These are phyloP conservation scores for Hypocryptadius cinnamomeus DNA, from an alignment of 2,113 vertebrate species.

Conservation along the genomic window DNA sequence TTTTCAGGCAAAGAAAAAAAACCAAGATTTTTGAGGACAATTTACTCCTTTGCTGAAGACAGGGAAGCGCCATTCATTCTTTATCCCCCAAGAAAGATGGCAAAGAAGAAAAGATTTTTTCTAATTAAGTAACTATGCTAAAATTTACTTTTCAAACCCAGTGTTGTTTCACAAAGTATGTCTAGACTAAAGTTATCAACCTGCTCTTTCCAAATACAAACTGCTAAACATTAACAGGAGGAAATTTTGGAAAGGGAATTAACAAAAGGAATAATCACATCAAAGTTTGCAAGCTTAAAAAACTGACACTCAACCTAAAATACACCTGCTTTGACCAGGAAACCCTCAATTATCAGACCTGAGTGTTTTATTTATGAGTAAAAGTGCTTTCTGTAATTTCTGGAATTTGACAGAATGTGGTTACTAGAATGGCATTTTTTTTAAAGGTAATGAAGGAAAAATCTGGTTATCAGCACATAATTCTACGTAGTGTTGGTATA, in stretches of 20 bases:
- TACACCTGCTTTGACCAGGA: background rate
- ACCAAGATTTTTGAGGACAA: constrained; percentile 8
- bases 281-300: background rate
- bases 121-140: background rate
- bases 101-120: constrained; percentile 6
- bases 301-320: background rate
- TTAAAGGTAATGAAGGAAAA: background rate
- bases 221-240: background rate
- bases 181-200: background rate
- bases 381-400: background rate
- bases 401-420: background rate
- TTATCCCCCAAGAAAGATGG: constrained; percentile 73
- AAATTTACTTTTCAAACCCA: background rate
- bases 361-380: background rate
- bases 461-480: background rate
- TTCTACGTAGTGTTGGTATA: background rate
- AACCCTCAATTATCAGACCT: background rate
- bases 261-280: background rate
- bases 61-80: constrained; percentile 77
- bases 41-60: constrained; percentile 49
- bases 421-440: background rate
- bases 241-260: background rate
- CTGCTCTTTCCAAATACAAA: background rate
- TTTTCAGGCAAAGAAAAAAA: constrained; percentile 45
- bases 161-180: background rate